A percentile compares a stretch with the other conserved stretches of the same genome.
phyloP scores from a whole-genome alignment of 1,140 invertebrate genomes.

The Drosophila dunni region DNA sequence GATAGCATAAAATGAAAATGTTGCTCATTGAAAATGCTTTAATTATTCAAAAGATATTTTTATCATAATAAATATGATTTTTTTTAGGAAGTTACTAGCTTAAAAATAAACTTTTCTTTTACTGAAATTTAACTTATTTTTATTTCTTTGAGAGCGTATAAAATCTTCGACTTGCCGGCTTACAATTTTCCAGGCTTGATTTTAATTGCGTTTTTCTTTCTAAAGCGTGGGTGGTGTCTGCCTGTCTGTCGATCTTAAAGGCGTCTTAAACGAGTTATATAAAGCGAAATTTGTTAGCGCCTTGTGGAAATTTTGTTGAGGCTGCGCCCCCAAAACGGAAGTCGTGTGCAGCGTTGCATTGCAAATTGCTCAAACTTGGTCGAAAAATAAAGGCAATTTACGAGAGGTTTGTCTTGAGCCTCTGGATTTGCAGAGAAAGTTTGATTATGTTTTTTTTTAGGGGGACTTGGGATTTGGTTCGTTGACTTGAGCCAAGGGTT shows the following conservation, averaged over 20 bases:
- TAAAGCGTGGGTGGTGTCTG: conserved; percentile 39
- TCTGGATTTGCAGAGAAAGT: conserved; percentile 64
- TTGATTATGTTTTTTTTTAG: conserved; percentile 12
- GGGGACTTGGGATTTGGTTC: conserved; percentile 37
- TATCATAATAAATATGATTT: too few relatives aligned
- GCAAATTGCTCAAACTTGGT: conserved; percentile 57
- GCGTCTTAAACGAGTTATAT: conserved; percentile 48
- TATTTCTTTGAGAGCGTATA: neutral
- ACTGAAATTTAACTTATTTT: too few relatives aligned
- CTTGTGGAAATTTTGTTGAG: conserved; percentile 17
- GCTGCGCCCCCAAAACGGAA: conserved; percentile 50
- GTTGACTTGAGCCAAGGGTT: conserved; percentile 38
- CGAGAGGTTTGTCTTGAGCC: conserved; percentile 22
- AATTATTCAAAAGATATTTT: too few relatives aligned
- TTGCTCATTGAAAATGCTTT: too few relatives aligned
- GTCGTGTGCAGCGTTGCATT: conserved; percentile 77
- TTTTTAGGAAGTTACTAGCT: too few relatives aligned
- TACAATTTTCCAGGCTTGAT: neutral
- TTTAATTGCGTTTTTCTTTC: conserved; percentile 39
- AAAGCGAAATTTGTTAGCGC: conserved; percentile 42
- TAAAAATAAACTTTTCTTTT: too few relatives aligned
- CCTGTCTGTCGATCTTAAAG: conserved; percentile 19
- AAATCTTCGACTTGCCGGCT: neutral
- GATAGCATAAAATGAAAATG: too few relatives aligned
- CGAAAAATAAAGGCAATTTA: conserved; percentile 38